Evolutionary conservation across 2,888 invertebrate genomes (phyloP).

Genomic region (Eupithecia pulchellata): DNA sequence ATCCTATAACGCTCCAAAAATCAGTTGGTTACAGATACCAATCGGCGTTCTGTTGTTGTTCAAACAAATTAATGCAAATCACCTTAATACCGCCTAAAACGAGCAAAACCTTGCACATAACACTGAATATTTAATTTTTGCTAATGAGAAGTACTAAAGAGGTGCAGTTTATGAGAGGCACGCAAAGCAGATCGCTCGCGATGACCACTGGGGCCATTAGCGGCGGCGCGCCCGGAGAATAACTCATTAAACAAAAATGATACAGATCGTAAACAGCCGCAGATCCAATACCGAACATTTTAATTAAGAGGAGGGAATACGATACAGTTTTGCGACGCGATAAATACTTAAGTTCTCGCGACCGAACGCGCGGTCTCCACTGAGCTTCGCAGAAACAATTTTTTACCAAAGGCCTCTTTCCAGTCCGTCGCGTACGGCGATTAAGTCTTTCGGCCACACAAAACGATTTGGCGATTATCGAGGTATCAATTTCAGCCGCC

Average conservation of each 20-base stretch:
- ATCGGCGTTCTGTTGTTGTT: constrained; percentile 25
- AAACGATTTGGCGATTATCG: constrained; percentile 54
- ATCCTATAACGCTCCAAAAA: constrained; percentile 40
- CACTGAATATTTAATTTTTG: constrained; percentile 34
- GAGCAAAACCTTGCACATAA: constrained; percentile 21
- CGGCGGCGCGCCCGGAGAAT: constrained; percentile 58
- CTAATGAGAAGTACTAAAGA: constrained; percentile 44
- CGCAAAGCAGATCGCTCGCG: constrained; percentile 37
- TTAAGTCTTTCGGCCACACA: constrained; percentile 55
- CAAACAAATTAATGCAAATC: constrained; percentile 27
- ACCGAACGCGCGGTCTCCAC: constrained; percentile 44
- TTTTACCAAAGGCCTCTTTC: constrained; percentile 61
- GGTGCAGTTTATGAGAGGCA: constrained; percentile 40
- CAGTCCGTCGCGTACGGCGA: constrained; percentile 60
- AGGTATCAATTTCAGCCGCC: constrained; percentile 50
- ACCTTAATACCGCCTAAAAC: constrained; percentile 17
- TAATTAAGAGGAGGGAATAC: constrained; percentile 69
- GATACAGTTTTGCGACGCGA: constrained; percentile 61
- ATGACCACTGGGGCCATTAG: constrained; percentile 47
- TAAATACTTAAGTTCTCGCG: constrained; percentile 50
- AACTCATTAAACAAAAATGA: constrained; percentile 81
- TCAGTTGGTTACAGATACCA: constrained; percentile 26
- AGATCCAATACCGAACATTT: constrained; percentile 77
- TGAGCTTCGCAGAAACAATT: constrained; percentile 62
- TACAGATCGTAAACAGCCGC: constrained; percentile 72